phyloP scores from a whole-genome alignment of 2,888 invertebrate genomes.

The Ophion costatus region DNA sequence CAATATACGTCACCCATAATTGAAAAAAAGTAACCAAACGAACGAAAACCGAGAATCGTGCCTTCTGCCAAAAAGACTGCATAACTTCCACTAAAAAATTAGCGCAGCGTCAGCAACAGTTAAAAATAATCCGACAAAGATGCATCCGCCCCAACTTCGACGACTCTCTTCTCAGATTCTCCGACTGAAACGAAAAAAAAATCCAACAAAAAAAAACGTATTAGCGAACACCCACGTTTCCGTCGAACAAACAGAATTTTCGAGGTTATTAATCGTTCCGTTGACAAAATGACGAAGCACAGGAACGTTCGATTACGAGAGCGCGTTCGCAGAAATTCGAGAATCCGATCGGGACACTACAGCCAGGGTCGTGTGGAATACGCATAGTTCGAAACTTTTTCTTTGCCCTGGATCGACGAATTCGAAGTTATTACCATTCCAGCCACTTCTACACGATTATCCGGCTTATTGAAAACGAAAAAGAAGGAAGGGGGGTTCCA shows the following conservation, averaged over 20 bases:
- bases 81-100: too few relatives aligned
- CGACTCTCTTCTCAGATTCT: background rate
- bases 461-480: background rate
- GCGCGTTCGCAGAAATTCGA: slow-evolving; percentile 5
- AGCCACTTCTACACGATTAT: background rate
- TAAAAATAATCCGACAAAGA: background rate
- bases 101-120: too few relatives aligned
- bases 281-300: slow-evolving; percentile 28
- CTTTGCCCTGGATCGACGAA: background rate
- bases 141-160: background rate
- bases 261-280: slow-evolving; percentile 35
- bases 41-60: background rate
- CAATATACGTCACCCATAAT: background rate
- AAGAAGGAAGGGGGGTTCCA: background rate
- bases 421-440: background rate
- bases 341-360: slow-evolving; percentile 4
- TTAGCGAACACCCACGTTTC: slow-evolving; percentile 5
- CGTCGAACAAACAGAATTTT: slow-evolving; percentile 26
- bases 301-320: slow-evolving; percentile 10
- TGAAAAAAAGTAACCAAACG: background rate
- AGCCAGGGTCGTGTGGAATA: slow-evolving; percentile 11
- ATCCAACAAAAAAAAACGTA: background rate
- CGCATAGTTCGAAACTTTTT: background rate
- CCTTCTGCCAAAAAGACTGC: too few relatives aligned
- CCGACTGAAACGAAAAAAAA: background rate